Evolutionary conservation across 2,113 vertebrate genomes (phyloP).

Genomic region (Bufo gargarizans): DNA sequence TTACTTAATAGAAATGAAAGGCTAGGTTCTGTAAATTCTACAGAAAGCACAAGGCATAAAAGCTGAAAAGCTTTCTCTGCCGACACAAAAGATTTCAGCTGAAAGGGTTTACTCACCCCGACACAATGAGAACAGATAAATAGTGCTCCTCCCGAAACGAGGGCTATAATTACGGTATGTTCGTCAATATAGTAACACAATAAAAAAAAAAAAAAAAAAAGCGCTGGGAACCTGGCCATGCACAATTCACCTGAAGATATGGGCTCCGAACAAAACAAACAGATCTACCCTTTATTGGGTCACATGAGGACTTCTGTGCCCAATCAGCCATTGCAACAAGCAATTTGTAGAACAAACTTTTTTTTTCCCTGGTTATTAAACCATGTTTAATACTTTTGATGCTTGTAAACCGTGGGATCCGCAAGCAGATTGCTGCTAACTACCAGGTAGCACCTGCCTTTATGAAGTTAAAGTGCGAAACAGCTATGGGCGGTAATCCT

Average conservation of each 20-base stretch:
- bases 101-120: conserved; percentile 43
- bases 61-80: conserved; percentile 39
- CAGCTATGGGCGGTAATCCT: no score
- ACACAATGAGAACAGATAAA: conserved; percentile 38
- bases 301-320: neutral
- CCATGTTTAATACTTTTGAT: no score
- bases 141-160: neutral
- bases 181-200: neutral
- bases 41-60: conserved; percentile 8
- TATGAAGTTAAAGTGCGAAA: no score
- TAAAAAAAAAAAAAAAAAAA: neutral
- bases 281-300: neutral
- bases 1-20: conserved; percentile 16
- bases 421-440: no score
- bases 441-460: no score
- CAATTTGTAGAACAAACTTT: no score
- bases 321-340: neutral
- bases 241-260: neutral
- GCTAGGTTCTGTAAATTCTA: neutral
- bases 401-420: no score
- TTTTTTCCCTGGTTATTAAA: no score
- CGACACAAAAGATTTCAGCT: conserved; percentile 43
- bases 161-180: conserved; percentile 13
- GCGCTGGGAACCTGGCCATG: neutral
- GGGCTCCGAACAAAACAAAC: neutral